A percentile compares a stretch with the other conserved stretches of the same genome.
These are phyloP conservation scores for Apamea epomidion DNA, from an alignment of 2,888 invertebrate genomes.

Conservation along the genomic window DNA sequence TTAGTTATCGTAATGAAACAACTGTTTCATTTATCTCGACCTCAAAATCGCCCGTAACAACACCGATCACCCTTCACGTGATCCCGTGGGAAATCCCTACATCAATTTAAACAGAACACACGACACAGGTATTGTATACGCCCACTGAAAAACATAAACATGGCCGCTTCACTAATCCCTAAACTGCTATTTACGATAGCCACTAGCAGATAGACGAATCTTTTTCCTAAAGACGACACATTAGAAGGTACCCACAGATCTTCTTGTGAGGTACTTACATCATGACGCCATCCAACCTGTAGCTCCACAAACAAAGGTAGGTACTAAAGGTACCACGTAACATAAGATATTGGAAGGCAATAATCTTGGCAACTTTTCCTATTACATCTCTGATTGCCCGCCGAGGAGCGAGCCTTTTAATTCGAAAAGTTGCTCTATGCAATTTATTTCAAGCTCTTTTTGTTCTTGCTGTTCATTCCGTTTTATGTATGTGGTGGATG, in stretches of 20 bases:
- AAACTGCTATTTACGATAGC: neutral
- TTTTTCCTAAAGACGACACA: no score
- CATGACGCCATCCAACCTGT: conserved; percentile 50
- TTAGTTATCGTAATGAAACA: neutral
- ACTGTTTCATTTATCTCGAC: no score
- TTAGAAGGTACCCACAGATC: no score
- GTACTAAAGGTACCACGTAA: conserved; percentile 50
- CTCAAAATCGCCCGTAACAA: neutral
- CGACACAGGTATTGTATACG: neutral
- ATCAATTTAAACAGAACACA: neutral
- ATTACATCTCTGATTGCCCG: conserved; percentile 75
- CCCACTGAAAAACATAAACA: neutral
- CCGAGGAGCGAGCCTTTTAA: conserved; percentile 72
- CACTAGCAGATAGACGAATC: neutral
- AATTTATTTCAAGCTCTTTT: conserved; percentile 71
- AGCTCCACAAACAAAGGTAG: conserved; percentile 34
- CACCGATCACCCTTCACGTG: neutral
- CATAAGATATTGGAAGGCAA: conserved; percentile 73
- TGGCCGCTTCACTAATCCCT: neutral
- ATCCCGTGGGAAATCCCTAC: neutral
- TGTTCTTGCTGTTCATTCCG: conserved; percentile 63
- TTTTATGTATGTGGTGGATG: conserved; percentile 55
- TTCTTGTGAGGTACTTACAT: neutral
- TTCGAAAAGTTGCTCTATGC: conserved; percentile 76
- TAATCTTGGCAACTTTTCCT: conserved; percentile 77